Evolutionary conservation across 2,113 vertebrate species (phyloP), one percentile per base, ranked within the genome.

Genomic region (Aplodontia rufa): DNA sequence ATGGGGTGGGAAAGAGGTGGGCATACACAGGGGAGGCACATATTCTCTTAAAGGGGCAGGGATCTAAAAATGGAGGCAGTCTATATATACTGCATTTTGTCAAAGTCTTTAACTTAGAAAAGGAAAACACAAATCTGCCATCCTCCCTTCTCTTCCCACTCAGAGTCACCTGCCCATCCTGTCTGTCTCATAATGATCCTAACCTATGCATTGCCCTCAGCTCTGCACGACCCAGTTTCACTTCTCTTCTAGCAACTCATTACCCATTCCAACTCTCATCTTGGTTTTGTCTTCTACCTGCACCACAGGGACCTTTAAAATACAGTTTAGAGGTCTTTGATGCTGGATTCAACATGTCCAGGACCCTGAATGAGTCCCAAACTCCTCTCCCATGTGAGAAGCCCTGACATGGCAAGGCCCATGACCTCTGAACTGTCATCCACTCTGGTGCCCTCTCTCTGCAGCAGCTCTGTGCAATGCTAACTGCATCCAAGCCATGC

Each of bases 391-490:
- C 55, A 79, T 79, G 60, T 47, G 7, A 0, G 13, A 40, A 62
- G 19, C 24, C 8, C 83, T 24, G 40, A 32, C 11, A 0, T 16
- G 42, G 37, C 32, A 16, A 35, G 8, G 30, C 37, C 53, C 7
- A 71, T 4, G 24, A 9, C 47, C 8, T 64, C 37, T 0, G 1
- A 5, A 6, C 8, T 1, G 10, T 35, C 10, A 10, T 30, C n/a
- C n/a, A n/a, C 45, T 24, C 30, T 26, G 20, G 19, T 9, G 30
- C 1, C 1, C 66, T 32, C 35, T 0, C 24, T 71, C 19, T 5
- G 14, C 19, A 1, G 32, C 1, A 40, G 42, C 42, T 47, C 37
- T 22, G n/a, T 0, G 1, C 0, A 0, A 2, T 12, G 4, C 26
- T 51, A 26, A 11, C 55, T 2, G 35, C 7, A 4, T 51, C 69